phyloP scores from a whole-genome alignment of 2,797 vertebrate species.

The Argya squamiceps region DNA sequence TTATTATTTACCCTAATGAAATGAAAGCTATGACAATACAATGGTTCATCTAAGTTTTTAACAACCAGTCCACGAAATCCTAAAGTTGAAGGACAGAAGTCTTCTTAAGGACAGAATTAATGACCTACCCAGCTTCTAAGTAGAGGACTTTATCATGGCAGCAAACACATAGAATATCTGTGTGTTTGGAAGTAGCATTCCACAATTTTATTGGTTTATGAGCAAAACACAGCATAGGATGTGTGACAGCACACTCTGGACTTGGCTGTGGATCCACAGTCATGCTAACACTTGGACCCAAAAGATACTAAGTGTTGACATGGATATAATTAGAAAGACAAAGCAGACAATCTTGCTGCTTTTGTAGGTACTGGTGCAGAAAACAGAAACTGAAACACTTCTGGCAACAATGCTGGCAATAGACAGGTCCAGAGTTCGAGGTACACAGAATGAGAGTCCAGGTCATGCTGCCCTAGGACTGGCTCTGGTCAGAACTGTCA shows the following conservation, averaged over 20 bases:
- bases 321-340: neutral
- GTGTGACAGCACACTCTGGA: neutral
- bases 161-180: neutral
- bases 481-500: neutral
- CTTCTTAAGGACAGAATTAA: neutral
- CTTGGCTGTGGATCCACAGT: neutral
- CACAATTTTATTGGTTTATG: neutral
- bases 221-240: neutral
- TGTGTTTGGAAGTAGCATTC: neutral
- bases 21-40: neutral
- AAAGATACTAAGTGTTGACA: neutral
- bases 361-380: fast-evolving
- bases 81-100: neutral
- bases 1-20: neutral
- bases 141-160: neutral
- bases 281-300: neutral
- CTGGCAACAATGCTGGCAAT: neutral
- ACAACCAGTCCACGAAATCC: neutral
- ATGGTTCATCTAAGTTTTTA: neutral
- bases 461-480: neutral
- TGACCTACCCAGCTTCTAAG: neutral
- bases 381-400: neutral
- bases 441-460: neutral
- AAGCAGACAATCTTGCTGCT: neutral
- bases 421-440: neutral